phyloP scores from a whole-genome alignment of 2,797 vertebrate species.

The Kryptopterus vitreolus region DNA sequence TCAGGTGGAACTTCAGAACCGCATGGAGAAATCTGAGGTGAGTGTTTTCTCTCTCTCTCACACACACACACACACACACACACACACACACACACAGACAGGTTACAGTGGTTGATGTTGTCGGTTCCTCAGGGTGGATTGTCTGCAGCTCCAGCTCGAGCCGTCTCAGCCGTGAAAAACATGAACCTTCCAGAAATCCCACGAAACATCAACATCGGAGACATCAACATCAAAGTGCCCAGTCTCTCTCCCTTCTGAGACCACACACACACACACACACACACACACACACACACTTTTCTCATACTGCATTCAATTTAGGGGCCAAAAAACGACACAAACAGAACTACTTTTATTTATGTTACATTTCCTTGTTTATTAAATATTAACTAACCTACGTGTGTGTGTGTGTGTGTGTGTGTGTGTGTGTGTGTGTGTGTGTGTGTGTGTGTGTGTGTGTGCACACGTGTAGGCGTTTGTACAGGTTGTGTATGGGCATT shows the following conservation, averaged over 20 bases:
- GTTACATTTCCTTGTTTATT: background rate
- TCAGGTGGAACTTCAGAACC: slow-evolving; percentile 89
- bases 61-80: background rate
- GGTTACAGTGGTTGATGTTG: background rate
- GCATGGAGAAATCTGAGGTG: slow-evolving; percentile 93
- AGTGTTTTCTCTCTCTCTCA: slow-evolving; percentile 44
- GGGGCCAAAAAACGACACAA: background rate
- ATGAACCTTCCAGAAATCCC: slow-evolving; percentile 95
- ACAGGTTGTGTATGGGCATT: too few relatives aligned
- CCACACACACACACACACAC: too few relatives aligned
- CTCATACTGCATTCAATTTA: background rate
- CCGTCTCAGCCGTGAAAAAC: slow-evolving; percentile 91
- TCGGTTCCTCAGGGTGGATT: slow-evolving; percentile 79
- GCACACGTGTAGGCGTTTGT: too few relatives aligned
- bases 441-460: too few relatives aligned
- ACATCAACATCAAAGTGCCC: slow-evolving; percentile 95
- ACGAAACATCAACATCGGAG: slow-evolving; percentile 93
- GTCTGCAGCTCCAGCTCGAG: slow-evolving; percentile 86
- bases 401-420: background rate
- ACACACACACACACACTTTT: too few relatives aligned
- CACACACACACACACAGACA: background rate
- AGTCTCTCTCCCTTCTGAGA: slow-evolving; percentile 86
- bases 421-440: too few relatives aligned
- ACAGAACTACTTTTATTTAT: background rate
- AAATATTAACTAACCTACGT: background rate